phyloP scores from a whole-genome alignment of 2,888 invertebrate genomes.

The Cerceris rybyensis region DNA sequence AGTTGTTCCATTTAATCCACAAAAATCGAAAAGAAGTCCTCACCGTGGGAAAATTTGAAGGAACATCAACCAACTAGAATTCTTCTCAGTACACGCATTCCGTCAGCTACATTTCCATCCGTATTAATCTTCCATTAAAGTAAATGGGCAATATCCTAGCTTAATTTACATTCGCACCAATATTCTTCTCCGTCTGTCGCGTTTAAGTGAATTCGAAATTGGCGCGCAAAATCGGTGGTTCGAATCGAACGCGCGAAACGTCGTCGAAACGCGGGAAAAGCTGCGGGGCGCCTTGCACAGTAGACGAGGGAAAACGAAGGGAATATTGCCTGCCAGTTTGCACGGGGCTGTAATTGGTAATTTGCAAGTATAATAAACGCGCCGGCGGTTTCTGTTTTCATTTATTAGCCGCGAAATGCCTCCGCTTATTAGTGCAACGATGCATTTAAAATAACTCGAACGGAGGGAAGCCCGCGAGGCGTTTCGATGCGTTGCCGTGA shows the following conservation, averaged over 20 bases:
- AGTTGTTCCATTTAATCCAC: too few relatives aligned
- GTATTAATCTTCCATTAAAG: too few relatives aligned
- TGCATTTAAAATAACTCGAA: slow-evolving; percentile 63
- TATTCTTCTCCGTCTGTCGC: neutral
- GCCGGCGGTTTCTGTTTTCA: slow-evolving; percentile 70
- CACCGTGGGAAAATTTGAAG: too few relatives aligned
- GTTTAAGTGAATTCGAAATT: too few relatives aligned
- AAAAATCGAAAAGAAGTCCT: too few relatives aligned
- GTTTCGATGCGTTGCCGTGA: slow-evolving; percentile 28
- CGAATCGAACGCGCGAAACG: neutral
- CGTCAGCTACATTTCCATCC: too few relatives aligned
- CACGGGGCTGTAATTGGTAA: slow-evolving; percentile 72
- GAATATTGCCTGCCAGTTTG: slow-evolving; percentile 43
- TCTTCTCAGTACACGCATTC: too few relatives aligned
- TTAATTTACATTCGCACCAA: neutral
- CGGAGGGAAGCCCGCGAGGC: neutral
- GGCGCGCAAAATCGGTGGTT: neutral
- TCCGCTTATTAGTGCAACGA: slow-evolving; percentile 72
- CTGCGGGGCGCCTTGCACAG: slow-evolving; percentile 7
- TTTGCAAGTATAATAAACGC: slow-evolving; percentile 77
- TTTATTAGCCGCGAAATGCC: slow-evolving; percentile 76
- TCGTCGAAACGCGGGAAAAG: slow-evolving; percentile 39
- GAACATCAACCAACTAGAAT: too few relatives aligned
- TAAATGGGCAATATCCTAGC: too few relatives aligned
- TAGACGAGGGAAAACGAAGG: slow-evolving; percentile 13